Conservation (phyloP, 2,113 vertebrate genomes). For the Oncorhynchus gorbuscha region DNA sequence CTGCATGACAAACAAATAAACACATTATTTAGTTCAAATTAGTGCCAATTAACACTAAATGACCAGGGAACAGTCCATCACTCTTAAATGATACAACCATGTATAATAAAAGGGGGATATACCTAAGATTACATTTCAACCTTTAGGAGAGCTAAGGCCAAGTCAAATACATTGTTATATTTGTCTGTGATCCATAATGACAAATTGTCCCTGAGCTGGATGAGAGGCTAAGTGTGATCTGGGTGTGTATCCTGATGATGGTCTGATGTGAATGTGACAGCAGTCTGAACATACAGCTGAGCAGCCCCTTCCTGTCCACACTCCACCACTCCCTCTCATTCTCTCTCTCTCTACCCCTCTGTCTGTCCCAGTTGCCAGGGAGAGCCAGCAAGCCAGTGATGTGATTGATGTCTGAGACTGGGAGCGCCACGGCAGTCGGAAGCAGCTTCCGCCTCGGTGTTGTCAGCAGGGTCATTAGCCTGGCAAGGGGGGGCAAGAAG, state of each 20-base stretch:
- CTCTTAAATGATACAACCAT: slow-evolving; percentile 2
- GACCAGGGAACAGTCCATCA: slow-evolving; percentile 36
- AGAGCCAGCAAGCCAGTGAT: slow-evolving; percentile 46
- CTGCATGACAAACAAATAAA: slow-evolving; percentile 75
- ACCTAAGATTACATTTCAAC: no score
- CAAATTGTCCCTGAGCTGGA: background rate
- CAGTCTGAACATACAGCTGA: slow-evolving; percentile 29
- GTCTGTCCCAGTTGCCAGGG: slow-evolving; percentile 10
- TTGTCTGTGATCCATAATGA: background rate
- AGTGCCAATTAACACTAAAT: slow-evolving; percentile 59
- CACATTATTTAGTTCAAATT: slow-evolving; percentile 67
- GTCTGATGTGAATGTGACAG: slow-evolving; percentile 23
- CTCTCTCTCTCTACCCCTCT: slow-evolving; percentile 26
- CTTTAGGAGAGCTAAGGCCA: background rate
- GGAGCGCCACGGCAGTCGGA: slow-evolving; percentile 53
- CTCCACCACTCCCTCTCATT: background rate
- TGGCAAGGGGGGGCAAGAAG: slow-evolving; percentile 53
- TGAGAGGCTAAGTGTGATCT: background rate
- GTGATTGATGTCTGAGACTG: slow-evolving; percentile 69
- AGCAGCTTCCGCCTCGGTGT: slow-evolving; percentile 61
- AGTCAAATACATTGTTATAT: background rate
- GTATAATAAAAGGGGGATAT: no score
- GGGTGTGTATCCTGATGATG: background rate
- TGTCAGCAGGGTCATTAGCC: slow-evolving; percentile 64
- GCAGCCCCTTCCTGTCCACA: background rate